Conservation (phyloP, 2,888 invertebrate genomes). For the Psylliodes chrysocephalus region DNA sequence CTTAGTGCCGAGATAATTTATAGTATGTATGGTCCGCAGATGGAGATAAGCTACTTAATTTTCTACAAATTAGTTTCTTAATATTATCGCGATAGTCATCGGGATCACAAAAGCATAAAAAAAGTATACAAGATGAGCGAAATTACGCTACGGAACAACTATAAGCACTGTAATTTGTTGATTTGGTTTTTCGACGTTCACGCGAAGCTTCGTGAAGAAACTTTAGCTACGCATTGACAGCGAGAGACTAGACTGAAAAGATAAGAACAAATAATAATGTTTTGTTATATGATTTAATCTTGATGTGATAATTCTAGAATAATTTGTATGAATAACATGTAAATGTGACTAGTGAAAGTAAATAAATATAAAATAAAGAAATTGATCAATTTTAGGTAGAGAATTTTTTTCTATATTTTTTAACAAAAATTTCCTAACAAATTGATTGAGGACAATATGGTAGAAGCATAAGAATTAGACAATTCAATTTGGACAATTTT, state of each 20-base stretch:
- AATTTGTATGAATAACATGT: neutral
- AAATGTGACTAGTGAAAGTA: too few species aligned
- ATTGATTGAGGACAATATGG: too few species aligned
- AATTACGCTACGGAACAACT: constrained; percentile 31
- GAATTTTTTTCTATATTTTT: too few species aligned
- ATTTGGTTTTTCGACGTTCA: constrained; percentile 29
- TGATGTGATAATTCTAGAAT: constrained; percentile 7
- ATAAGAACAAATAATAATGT: constrained; percentile 18
- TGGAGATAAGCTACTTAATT: constrained; percentile 34
- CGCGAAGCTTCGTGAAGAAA: constrained; percentile 14
- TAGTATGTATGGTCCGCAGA: constrained; percentile 45
- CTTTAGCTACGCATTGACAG: constrained; percentile 23
- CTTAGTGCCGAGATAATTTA: constrained; percentile 41
- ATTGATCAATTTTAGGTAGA: too few species aligned
- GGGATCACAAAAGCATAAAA: constrained; percentile 34
- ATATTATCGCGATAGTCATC: constrained; percentile 35
- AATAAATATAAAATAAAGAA: too few species aligned
- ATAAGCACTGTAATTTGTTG: constrained; percentile 28
- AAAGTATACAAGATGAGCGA: constrained; percentile 25
- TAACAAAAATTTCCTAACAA: too few species aligned
- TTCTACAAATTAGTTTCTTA: constrained; percentile 35
- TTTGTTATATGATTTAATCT: constrained; percentile 13
- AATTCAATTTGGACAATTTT: too few species aligned
- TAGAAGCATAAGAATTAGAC: too few species aligned
- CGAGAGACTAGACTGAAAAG: neutral